phyloP scores from a whole-genome alignment of 2,888 invertebrate species.

The Papilio gigon region DNA sequence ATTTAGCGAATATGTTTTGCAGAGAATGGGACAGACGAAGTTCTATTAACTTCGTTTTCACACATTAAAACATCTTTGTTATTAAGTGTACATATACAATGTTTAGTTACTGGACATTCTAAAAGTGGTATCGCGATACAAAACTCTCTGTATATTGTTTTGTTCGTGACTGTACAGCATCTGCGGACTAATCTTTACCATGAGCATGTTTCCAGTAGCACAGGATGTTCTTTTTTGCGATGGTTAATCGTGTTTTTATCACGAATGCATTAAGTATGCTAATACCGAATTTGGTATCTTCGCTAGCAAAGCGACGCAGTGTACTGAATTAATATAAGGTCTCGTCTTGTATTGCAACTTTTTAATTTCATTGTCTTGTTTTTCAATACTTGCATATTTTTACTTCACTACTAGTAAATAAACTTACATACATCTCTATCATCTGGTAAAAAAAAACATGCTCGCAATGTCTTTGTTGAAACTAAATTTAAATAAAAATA shows the following conservation, averaged over 20 bases:
- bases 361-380: constrained; percentile 18
- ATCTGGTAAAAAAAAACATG: too few relatives aligned
- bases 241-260: constrained; percentile 40
- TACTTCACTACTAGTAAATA: neutral
- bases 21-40: too few relatives aligned
- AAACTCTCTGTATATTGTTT: constrained; percentile 18
- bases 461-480: too few relatives aligned
- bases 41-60: too few relatives aligned
- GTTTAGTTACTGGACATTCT: too few relatives aligned
- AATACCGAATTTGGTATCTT: constrained; percentile 36
- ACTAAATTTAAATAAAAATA: too few relatives aligned
- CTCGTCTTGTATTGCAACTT: constrained; percentile 23
- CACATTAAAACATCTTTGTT: too few relatives aligned
- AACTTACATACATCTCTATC: neutral
- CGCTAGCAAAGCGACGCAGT: constrained; percentile 4
- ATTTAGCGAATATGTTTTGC: too few relatives aligned
- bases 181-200: constrained; percentile 20
- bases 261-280: constrained; percentile 36
- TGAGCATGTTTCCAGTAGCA: constrained; percentile 23
- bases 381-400: neutral
- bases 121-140: too few relatives aligned
- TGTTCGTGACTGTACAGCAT: constrained; percentile 22
- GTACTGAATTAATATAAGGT: constrained; percentile 34
- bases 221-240: constrained; percentile 17
- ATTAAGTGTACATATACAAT: too few relatives aligned